Evolutionary conservation across 2,888 invertebrate species (phyloP).

Genomic region (Erpobdella octoculata): DNA sequence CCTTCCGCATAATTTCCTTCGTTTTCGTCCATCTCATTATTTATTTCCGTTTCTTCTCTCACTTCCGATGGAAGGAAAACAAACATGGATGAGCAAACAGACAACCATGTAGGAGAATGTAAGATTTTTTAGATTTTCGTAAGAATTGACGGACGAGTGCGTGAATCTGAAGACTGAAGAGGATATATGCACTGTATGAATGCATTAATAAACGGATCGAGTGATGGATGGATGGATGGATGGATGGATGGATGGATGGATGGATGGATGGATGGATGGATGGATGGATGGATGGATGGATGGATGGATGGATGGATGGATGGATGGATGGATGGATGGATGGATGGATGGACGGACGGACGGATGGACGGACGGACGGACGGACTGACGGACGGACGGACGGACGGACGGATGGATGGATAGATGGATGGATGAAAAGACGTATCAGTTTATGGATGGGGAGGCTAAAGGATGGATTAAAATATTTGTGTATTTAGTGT

Average conservation of each 20-base stretch:
- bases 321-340: background rate
- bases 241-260: background rate
- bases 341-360: background rate
- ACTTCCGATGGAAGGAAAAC: no score
- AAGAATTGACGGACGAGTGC: no score
- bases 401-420: background rate
- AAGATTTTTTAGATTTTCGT: no score
- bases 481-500: background rate
- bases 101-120: no score
- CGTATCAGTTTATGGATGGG: background rate
- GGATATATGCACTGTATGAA: background rate
- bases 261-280: background rate
- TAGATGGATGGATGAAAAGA: background rate
- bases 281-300: background rate
- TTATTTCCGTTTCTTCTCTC: no score
- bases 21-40: no score
- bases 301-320: background rate
- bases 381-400: background rate
- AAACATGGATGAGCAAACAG: no score
- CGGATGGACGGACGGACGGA: background rate
- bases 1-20: no score
- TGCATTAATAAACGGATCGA: background rate
- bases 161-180: background rate
- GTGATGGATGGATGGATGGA: conserved; percentile 3
- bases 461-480: background rate